Conservation (phyloP, 1,140 invertebrate genomes). For the Zaprionus africanus region DNA sequence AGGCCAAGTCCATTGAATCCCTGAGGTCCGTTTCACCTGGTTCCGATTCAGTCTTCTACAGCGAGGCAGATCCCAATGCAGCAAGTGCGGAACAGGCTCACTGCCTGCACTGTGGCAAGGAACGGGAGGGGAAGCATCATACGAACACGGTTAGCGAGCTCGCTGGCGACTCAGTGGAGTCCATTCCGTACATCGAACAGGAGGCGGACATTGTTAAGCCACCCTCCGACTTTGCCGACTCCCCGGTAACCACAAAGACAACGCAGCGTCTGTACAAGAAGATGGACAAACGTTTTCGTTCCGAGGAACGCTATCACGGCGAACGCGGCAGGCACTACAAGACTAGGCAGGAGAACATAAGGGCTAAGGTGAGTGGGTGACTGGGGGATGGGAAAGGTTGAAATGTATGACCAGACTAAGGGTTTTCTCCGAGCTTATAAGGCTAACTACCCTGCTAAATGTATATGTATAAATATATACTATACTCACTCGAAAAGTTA, state of each 20-base stretch:
- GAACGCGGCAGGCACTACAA: constrained; percentile 88
- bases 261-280: constrained; percentile 90
- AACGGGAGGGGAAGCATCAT: constrained; percentile 85
- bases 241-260: constrained; percentile 87
- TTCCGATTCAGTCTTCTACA: constrained; percentile 95
- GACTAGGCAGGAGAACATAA: constrained; percentile 87
- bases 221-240: constrained; percentile 94
- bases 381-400: too few species aligned
- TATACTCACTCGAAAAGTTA: too few species aligned
- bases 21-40: constrained; percentile 93
- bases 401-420: too few species aligned
- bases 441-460: too few species aligned
- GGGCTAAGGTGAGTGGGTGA: constrained; percentile 87
- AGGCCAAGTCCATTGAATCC: constrained; percentile 93
- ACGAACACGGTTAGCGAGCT: constrained; percentile 84
- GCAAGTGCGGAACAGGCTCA: constrained; percentile 84
- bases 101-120: constrained; percentile 92
- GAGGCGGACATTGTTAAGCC: constrained; percentile 92
- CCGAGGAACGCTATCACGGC: constrained; percentile 89
- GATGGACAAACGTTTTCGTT: constrained; percentile 91
- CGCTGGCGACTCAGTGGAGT: constrained; percentile 82
- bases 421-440: too few species aligned
- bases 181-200: constrained; percentile 76
- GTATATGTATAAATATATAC: too few species aligned
- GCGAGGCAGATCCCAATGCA: constrained; percentile 88